Conservation (phyloP, 2,797 vertebrate genomes). For the Luscinia luscinia region DNA sequence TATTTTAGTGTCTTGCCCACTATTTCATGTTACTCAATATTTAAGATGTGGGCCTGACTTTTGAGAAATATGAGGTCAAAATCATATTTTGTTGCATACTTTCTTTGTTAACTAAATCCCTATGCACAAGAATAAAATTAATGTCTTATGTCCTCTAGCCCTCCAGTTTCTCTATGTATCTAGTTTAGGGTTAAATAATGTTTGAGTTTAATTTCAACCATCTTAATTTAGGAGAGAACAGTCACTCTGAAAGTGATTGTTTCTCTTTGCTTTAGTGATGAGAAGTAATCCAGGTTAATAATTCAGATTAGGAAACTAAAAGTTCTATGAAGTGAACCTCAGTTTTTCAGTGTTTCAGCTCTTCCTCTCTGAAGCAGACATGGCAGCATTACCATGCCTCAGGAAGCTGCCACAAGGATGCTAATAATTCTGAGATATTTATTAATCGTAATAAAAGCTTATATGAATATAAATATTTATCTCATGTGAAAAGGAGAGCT, state of each 20-base stretch:
- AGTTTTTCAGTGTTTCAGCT: not conserved
- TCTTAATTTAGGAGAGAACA: not conserved
- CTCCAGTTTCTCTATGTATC: not conserved
- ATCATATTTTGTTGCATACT: not conserved
- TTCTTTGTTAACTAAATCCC: not conserved
- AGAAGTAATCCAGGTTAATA: not conserved
- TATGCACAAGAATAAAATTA: not conserved
- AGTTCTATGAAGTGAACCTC: not conserved
- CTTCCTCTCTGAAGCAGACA: not conserved
- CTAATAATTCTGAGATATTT: not conserved
- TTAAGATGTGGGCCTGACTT: not conserved
- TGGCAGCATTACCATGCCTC: not conserved
- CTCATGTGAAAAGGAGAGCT: not conserved
- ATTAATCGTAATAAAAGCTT: not conserved
- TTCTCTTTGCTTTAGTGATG: not conserved
- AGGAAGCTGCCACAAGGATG: not conserved
- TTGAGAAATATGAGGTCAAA: not conserved
- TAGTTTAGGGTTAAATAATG: not conserved
- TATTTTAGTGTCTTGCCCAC: not conserved
- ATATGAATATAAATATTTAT: not conserved
- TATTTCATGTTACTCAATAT: not conserved
- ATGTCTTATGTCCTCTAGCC: not conserved
- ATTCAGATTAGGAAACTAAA: not conserved
- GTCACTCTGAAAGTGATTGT: not conserved
- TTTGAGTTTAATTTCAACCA: not conserved